Evolutionary conservation across 1,140 invertebrate species (phyloP).

Genomic region (Parapsyche elsis): DNA sequence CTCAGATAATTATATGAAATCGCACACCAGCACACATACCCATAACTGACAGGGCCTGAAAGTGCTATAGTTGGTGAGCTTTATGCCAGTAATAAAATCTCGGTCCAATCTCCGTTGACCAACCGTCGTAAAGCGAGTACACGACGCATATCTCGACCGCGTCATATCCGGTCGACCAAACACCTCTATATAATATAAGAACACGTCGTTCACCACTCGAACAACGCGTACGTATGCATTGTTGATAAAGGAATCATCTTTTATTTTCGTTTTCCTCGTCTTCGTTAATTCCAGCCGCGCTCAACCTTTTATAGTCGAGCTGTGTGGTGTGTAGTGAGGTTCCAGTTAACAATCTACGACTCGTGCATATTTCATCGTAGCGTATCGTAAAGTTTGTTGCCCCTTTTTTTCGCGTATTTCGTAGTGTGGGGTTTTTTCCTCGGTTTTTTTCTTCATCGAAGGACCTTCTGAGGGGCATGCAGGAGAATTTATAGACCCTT

Average conservation of each 20-base stretch:
- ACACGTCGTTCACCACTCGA: neutral
- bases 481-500: slow-evolving; percentile 21
- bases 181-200: slow-evolving; percentile 8
- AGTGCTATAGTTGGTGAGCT: neutral
- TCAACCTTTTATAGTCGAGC: slow-evolving; percentile 25
- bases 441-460: neutral
- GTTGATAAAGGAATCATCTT: neutral
- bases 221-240: neutral
- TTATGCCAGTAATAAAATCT: slow-evolving; percentile 24
- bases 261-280: neutral
- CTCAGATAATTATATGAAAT: no score
- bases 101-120: slow-evolving; percentile 19
- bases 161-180: neutral
- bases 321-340: slow-evolving; percentile 1
- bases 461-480: neutral
- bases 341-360: slow-evolving; percentile 28
- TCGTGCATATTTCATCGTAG: slow-evolving; percentile 27
- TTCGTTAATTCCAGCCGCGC: slow-evolving; percentile 27
- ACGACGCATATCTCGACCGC: neutral
- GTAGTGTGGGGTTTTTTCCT: neutral
- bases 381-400: slow-evolving; percentile 14
- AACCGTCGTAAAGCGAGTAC: slow-evolving; percentile 21
- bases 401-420: neutral
- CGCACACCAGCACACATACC: no score
- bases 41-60: no score